Percentiles rank a stretch among this genome's conserved stretches.
These are phyloP conservation scores for Engystomops pustulosus DNA, from an alignment of 2,113 vertebrate genomes.

Conservation along the genomic window DNA sequence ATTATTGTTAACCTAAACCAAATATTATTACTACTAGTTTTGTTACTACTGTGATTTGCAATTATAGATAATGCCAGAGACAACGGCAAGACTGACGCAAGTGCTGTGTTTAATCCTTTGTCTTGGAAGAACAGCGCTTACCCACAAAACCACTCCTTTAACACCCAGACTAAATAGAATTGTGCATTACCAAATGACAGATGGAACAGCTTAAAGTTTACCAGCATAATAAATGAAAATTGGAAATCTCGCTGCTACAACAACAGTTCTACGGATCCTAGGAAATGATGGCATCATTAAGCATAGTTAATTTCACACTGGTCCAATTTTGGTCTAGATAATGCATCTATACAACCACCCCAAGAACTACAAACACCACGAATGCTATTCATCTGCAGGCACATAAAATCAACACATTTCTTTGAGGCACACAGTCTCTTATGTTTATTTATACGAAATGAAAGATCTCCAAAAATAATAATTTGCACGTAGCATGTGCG, in stretches of 20 bases:
- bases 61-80: background rate
- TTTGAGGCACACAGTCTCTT: slow-evolving; percentile 62
- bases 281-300: slow-evolving; percentile 57
- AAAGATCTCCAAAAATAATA: slow-evolving; percentile 69
- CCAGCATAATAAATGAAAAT: slow-evolving; percentile 55
- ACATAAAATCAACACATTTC: slow-evolving; percentile 66
- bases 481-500: slow-evolving; percentile 71
- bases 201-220: slow-evolving; percentile 55
- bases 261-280: slow-evolving; percentile 54
- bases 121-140: background rate
- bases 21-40: background rate
- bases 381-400: slow-evolving; percentile 62
- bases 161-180: slow-evolving; percentile 42
- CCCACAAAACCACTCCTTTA: slow-evolving; percentile 39
- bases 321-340: slow-evolving; percentile 58
- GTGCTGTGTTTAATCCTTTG: background rate
- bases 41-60: background rate
- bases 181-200: slow-evolving; percentile 46
- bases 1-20: background rate
- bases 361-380: slow-evolving; percentile 61
- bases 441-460: slow-evolving; percentile 67
- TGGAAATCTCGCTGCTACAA: slow-evolving; percentile 51
- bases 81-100: background rate
- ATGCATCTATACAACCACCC: slow-evolving; percentile 40
- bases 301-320: slow-evolving; percentile 55